phyloP scores from a whole-genome alignment of 2,888 invertebrate species.

The Diplazon laetatorius region DNA sequence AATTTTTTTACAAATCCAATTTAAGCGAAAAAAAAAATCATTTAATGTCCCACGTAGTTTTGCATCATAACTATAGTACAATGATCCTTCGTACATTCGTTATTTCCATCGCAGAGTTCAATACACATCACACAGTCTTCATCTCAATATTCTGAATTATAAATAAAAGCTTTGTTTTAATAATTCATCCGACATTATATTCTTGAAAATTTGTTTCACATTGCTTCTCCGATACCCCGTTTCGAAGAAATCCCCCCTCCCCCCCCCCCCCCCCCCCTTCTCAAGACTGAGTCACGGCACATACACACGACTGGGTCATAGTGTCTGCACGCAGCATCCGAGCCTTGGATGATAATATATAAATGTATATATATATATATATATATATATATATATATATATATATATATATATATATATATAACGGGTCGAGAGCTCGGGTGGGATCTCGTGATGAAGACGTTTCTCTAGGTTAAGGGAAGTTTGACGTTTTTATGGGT shows the following conservation, averaged over 20 bases:
- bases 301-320: constrained; percentile 39
- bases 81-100: not conserved
- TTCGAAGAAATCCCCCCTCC: constrained; percentile 60
- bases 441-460: constrained; percentile 79
- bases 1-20: too few relatives aligned
- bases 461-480: constrained; percentile 82
- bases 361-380: too few relatives aligned
- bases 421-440: constrained; percentile 59
- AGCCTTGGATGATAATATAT: constrained; percentile 45
- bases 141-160: not conserved
- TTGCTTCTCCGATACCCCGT: constrained; percentile 20
- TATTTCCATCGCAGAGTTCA: not conserved
- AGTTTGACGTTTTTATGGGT: constrained; percentile 82
- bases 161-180: not conserved
- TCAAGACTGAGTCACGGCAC: constrained; percentile 36
- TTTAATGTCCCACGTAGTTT: not conserved
- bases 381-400: too few relatives aligned
- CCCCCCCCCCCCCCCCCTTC: too few relatives aligned
- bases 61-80: not conserved
- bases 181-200: constrained; percentile 9
- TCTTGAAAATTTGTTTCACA: not conserved
- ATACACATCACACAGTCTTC: not conserved
- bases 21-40: too few relatives aligned
- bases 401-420: too few relatives aligned
- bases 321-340: constrained; percentile 18